Percentiles rank a stretch among this genome's conserved stretches.
Evolutionary conservation across 2,113 vertebrate species (phyloP).

Genomic region (Hylia prasina): DNA sequence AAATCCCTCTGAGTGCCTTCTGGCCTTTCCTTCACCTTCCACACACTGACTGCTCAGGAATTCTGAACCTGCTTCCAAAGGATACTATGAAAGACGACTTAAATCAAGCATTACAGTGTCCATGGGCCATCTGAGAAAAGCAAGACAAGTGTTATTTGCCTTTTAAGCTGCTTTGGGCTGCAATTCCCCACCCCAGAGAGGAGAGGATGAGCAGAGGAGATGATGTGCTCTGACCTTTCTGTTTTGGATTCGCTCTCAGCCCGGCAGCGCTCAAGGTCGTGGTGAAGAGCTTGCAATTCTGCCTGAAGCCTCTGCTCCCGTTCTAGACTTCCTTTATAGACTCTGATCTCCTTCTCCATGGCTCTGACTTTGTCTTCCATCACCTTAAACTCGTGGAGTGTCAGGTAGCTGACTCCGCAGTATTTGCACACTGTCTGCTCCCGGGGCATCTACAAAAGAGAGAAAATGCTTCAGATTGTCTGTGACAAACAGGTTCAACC

Average conservation of each 20-base stretch:
- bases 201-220: not conserved
- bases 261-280: slow-evolving; percentile 64
- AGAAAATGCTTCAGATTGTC: not conserved
- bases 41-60: not conserved
- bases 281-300: slow-evolving; percentile 67
- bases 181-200: not conserved
- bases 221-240: slow-evolving; percentile 63
- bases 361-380: slow-evolving; percentile 80
- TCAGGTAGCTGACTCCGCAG: slow-evolving; percentile 90
- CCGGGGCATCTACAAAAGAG: slow-evolving; percentile 71
- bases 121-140: not conserved
- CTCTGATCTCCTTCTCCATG: slow-evolving; percentile 78
- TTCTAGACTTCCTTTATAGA: slow-evolving; percentile 70
- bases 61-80: not conserved
- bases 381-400: slow-evolving; percentile 85
- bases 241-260: slow-evolving; percentile 67
- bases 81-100: not conserved
- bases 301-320: slow-evolving; percentile 73
- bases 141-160: not conserved
- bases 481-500: not conserved
- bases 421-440: slow-evolving; percentile 85
- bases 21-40: not conserved
- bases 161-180: not conserved
- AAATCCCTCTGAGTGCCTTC: not conserved
- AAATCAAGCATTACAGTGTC: not conserved